These are phyloP conservation scores for Chrysochloris asiatica DNA, from an alignment of 2,113 vertebrate species.

Conservation along the genomic window DNA sequence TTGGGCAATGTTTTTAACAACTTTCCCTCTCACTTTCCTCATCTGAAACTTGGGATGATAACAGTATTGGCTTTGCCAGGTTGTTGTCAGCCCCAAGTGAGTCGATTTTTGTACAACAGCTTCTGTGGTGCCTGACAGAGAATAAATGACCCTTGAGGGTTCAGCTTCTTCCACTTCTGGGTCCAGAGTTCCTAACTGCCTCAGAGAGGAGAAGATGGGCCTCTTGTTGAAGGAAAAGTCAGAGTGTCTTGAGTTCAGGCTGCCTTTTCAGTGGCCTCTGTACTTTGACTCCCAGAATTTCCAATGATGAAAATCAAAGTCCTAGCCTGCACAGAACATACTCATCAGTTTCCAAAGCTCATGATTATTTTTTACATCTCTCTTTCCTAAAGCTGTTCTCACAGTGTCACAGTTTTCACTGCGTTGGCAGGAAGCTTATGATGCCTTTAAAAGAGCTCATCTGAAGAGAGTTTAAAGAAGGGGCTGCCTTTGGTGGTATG, in stretches of 20 bases:
- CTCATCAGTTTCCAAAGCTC: background rate
- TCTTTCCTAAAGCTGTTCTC: background rate
- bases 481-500: background rate
- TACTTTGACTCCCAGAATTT: constrained; percentile 5
- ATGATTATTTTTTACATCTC: constrained; percentile 8
- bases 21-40: background rate
- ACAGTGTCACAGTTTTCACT: background rate
- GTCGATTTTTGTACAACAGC: background rate
- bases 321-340: background rate
- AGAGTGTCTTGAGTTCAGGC: background rate
- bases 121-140: background rate
- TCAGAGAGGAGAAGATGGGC: background rate
- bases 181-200: background rate
- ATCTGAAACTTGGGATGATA: background rate
- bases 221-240: background rate
- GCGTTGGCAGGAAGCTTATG: constrained; percentile 3
- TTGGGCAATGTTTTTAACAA: background rate
- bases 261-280: background rate
- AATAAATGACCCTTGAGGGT: background rate
- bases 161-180: background rate
- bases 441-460: background rate
- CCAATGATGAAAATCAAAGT: background rate
- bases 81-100: background rate
- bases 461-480: background rate
- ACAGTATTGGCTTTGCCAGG: background rate